Conservation (phyloP, 1,140 invertebrate species). For the Brachystomella parvula region DNA sequence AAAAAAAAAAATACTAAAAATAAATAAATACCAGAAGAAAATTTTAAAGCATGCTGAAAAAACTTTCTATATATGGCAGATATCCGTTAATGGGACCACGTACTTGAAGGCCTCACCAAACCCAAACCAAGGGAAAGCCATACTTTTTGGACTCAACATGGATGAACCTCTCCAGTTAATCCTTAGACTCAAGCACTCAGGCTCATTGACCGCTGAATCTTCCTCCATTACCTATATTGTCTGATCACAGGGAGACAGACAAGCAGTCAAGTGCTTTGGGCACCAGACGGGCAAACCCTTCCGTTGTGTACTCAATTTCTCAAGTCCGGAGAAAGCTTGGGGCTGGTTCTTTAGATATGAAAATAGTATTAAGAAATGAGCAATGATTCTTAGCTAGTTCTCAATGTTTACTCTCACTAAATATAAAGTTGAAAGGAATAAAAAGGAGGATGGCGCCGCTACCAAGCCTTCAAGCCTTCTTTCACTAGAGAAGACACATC, state of each 20-base stretch:
- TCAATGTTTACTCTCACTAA: too few species aligned
- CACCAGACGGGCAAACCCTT: too few species aligned
- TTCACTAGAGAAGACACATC: too few species aligned
- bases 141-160: slow-evolving; percentile 39
- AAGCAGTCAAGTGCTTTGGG: background rate
- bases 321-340: background rate
- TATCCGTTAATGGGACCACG: slow-evolving; percentile 39
- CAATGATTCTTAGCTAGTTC: too few species aligned
- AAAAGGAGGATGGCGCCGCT: too few species aligned
- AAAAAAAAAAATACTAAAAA: background rate
- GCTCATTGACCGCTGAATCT: background rate
- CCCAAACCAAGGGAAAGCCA: slow-evolving; percentile 37
- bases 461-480: too few species aligned
- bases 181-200: slow-evolving; percentile 23
- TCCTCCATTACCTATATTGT: background rate
- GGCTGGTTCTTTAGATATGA: background rate
- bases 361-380: background rate
- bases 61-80: slow-evolving; percentile 32
- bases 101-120: slow-evolving; percentile 36
- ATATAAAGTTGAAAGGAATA: too few species aligned
- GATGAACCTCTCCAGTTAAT: slow-evolving; percentile 31
- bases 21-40: background rate
- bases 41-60: background rate
- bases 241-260: background rate
- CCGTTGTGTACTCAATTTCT: background rate